phyloP scores from a whole-genome alignment of 1,140 invertebrate species.

The Uloborus diversus region DNA sequence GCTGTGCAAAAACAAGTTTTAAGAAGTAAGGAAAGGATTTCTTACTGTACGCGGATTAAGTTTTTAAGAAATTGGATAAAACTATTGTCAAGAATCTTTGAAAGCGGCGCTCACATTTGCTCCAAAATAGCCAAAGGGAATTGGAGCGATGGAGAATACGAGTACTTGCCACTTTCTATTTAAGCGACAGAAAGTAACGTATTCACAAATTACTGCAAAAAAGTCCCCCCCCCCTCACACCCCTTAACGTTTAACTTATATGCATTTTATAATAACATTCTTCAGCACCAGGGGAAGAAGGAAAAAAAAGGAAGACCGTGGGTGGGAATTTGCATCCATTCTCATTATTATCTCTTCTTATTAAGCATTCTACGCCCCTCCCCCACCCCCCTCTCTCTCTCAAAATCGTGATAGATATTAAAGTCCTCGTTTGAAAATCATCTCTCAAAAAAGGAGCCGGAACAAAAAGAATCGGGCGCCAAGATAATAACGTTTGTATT shows the following conservation, averaged over 20 bases:
- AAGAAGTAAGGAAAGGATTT: too few species aligned
- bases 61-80: too few species aligned
- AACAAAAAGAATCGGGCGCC: not conserved
- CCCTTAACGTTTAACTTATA: too few species aligned
- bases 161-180: constrained; percentile 12
- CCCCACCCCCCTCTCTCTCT: not conserved
- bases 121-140: constrained; percentile 17
- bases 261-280: constrained; percentile 38
- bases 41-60: too few species aligned
- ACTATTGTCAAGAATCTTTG: too few species aligned
- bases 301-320: not conserved
- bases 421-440: constrained; percentile 1
- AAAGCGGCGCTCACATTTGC: too few species aligned
- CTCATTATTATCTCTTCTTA: constrained; percentile 53
- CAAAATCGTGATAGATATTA: constrained; percentile 35
- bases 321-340: not conserved
- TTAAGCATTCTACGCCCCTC: constrained; percentile 20
- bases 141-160: constrained; percentile 10
- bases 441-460: not conserved
- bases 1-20: too few species aligned
- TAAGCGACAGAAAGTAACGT: not conserved
- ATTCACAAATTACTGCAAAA: constrained; percentile 41
- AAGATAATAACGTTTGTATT: constrained; percentile 39
- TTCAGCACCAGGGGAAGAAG: not conserved
- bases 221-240: too few species aligned